These are phyloP conservation scores for Agrochola lota DNA, from an alignment of 2,888 invertebrate species.

Conservation along the genomic window DNA sequence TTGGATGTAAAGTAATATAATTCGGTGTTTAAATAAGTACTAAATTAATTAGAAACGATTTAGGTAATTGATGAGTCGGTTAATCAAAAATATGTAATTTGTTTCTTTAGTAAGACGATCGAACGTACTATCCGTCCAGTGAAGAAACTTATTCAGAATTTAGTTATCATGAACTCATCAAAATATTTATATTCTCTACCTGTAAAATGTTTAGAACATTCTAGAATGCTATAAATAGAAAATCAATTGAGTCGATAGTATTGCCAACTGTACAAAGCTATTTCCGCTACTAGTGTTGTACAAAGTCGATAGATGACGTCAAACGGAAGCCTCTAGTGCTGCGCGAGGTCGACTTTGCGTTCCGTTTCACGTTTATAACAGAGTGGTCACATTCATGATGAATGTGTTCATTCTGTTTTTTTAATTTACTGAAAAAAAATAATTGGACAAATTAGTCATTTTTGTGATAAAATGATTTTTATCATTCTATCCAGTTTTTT, in stretches of 20 bases:
- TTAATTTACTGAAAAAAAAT: no score
- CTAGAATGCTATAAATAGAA: conserved; percentile 60
- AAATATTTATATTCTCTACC: neutral
- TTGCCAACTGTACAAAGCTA: conserved; percentile 65
- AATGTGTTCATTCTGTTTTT: no score
- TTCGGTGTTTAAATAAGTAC: neutral
- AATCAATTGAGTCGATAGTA: conserved; percentile 61
- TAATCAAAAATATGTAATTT: neutral
- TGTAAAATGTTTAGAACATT: conserved; percentile 40
- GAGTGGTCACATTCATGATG: neutral
- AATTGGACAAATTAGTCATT: neutral
- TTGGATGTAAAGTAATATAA: neutral
- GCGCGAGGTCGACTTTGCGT: conserved; percentile 65
- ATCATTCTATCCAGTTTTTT: neutral
- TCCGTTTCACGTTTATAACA: conserved; percentile 55
- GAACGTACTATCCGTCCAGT: neutral
- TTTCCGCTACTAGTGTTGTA: conserved; percentile 72
- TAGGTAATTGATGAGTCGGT: neutral
- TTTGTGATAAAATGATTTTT: neutral
- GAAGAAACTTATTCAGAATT: neutral
- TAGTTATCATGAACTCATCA: neutral
- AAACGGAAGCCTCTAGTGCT: conserved; percentile 74
- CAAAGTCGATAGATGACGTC: conserved; percentile 58
- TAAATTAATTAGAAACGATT: conserved; percentile 12
- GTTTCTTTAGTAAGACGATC: neutral